Evolutionary conservation across 2,797 vertebrate species (phyloP).

Genomic region (Podarcis siculus): DNA sequence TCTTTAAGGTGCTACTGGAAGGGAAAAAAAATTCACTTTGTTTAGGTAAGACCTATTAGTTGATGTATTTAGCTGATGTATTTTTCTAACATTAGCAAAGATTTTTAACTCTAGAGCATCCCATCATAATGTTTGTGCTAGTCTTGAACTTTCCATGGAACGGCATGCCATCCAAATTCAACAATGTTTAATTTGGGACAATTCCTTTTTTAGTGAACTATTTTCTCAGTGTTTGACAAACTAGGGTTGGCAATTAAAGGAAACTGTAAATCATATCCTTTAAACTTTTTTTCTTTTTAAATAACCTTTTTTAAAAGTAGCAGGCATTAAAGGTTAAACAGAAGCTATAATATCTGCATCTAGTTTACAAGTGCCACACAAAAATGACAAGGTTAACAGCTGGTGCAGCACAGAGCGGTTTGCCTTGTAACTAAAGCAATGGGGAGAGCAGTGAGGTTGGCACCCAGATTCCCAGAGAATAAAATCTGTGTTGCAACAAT

Average conservation of each 20-base stretch:
- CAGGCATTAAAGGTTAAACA: background rate
- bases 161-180: background rate
- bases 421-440: background rate
- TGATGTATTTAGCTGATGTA: background rate
- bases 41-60: background rate
- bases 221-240: background rate
- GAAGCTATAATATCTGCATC: background rate
- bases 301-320: too few relatives aligned
- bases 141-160: background rate
- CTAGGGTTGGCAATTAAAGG: background rate
- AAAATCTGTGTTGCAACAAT: background rate
- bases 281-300: background rate
- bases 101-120: background rate
- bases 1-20: too few relatives aligned
- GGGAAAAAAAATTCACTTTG: too few relatives aligned
- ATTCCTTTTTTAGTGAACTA: background rate
- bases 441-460: background rate
- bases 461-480: background rate
- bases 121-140: background rate
- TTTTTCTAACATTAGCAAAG: conserved; percentile 6
- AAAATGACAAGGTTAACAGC: background rate
- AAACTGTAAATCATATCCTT: background rate
- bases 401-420: background rate
- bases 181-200: conserved; percentile 20
- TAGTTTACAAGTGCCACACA: background rate